Percentiles rank a stretch among this genome's conserved stretches.
Evolutionary conservation across 1,140 invertebrate species (phyloP).

Genomic region (Aleiodes sp.): DNA sequence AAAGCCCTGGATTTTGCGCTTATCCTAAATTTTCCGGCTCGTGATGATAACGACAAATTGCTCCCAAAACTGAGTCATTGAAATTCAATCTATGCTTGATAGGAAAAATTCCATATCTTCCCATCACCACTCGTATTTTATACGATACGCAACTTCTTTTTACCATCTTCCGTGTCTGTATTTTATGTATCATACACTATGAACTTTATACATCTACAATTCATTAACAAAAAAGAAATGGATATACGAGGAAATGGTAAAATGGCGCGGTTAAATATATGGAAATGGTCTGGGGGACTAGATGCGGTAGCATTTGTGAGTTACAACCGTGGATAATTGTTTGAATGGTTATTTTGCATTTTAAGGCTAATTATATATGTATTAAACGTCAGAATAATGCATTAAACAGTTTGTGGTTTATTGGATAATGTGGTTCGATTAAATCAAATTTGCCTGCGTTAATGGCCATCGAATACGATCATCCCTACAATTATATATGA

Average conservation of each 20-base stretch:
- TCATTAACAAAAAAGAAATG: no score
- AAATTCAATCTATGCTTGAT: conserved; percentile 22
- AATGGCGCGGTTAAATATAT: neutral
- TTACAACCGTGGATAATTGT: neutral
- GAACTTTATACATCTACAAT: no score
- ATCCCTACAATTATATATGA: no score
- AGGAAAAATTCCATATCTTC: neutral
- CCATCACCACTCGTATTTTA: neutral
- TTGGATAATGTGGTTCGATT: neutral
- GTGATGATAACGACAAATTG: conserved; percentile 36
- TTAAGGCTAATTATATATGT: neutral
- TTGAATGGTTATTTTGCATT: neutral
- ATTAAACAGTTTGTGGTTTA: neutral
- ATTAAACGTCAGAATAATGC: neutral
- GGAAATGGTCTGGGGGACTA: neutral
- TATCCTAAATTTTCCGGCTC: conserved; percentile 29
- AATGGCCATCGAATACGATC: no score
- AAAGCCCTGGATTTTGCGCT: conserved; percentile 2
- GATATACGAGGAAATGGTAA: neutral
- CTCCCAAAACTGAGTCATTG: conserved; percentile 20
- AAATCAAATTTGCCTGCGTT: neutral
- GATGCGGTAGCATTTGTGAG: neutral
- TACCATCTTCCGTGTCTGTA: no score
- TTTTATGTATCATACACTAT: no score
- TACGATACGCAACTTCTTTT: no score